A percentile compares a stretch with the other conserved stretches of the same genome.
Evolutionary conservation across 2,113 vertebrate genomes (phyloP).

Genomic region (Pachypanchax playfairii): DNA sequence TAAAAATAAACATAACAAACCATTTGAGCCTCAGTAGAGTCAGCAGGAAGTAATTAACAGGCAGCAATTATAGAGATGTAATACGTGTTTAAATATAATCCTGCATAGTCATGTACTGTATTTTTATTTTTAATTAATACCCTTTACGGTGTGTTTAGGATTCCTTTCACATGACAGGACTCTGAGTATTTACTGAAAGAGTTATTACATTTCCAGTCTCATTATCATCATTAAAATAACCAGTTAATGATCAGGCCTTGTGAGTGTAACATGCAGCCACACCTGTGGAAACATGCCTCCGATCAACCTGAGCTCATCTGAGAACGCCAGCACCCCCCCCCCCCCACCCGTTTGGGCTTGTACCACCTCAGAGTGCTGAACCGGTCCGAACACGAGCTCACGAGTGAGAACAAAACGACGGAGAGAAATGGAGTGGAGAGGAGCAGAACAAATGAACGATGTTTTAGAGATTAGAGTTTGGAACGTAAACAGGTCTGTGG

Average conservation of each 20-base stretch:
- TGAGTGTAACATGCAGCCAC: constrained; percentile 47
- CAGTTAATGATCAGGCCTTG: constrained; percentile 62
- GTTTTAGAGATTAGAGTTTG: constrained; percentile 70
- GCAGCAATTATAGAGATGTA: constrained; percentile 28
- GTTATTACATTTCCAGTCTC: constrained; percentile 70
- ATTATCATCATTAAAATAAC: constrained; percentile 71
- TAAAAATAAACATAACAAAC: neutral
- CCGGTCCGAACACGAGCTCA: constrained; percentile 79
- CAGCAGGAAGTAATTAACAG: constrained; percentile 29
- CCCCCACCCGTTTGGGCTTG: constrained; percentile 78
- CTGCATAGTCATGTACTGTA: constrained; percentile 8
- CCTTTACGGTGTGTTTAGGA: constrained; percentile 55
- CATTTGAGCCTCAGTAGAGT: neutral
- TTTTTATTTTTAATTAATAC: constrained; percentile 52
- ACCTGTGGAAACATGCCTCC: constrained; percentile 75
- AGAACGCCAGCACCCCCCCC: constrained; percentile 73
- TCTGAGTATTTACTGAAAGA: constrained; percentile 56
- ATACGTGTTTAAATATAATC: neutral
- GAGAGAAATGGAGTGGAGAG: constrained; percentile 32
- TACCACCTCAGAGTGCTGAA: constrained; percentile 63
- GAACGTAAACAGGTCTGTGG: constrained; percentile 62
- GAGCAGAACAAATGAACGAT: constrained; percentile 45
- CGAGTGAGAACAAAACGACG: constrained; percentile 69
- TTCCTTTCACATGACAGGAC: constrained; percentile 59
- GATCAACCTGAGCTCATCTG: constrained; percentile 76